A percentile compares a stretch with the other conserved stretches of the same genome.
Evolutionary conservation across 2,888 invertebrate genomes (phyloP).

Genomic region (Bembecia ichneumoniformis): DNA sequence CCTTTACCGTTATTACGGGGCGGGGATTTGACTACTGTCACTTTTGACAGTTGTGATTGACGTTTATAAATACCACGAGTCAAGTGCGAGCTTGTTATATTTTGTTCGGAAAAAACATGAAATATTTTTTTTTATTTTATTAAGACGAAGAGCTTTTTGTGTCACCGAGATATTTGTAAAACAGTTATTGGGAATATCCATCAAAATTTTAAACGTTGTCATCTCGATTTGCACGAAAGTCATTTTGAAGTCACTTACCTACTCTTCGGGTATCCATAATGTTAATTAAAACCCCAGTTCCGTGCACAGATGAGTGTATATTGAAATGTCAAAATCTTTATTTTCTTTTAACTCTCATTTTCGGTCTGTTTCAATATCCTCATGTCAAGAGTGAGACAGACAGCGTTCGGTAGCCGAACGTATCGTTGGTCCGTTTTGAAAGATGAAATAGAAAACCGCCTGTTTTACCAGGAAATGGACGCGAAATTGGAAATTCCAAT

Average conservation of each 20-base stretch:
- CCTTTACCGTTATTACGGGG: slow-evolving; percentile 60
- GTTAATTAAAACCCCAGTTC: slow-evolving; percentile 46
- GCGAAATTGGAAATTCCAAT: slow-evolving; percentile 60
- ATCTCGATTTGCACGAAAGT: neutral
- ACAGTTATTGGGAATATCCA: neutral
- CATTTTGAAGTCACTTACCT: neutral
- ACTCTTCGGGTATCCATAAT: slow-evolving; percentile 14
- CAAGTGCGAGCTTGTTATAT: slow-evolving; percentile 58
- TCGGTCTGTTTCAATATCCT: slow-evolving; percentile 61
- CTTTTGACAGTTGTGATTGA: slow-evolving; percentile 67
- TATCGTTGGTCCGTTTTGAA: slow-evolving; percentile 32
- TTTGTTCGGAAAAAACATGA: slow-evolving; percentile 36
- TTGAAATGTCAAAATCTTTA: slow-evolving; percentile 65
- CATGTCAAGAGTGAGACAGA: slow-evolving; percentile 54
- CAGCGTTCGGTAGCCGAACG: slow-evolving; percentile 32
- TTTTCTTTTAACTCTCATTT: slow-evolving; percentile 69
- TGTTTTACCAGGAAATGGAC: slow-evolving; percentile 63
- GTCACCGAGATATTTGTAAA: slow-evolving; percentile 22
- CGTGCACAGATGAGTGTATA: slow-evolving; percentile 59
- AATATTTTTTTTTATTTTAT: slow-evolving; percentile 47
- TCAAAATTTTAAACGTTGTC: neutral
- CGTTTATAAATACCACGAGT: slow-evolving; percentile 62
- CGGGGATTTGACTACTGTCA: slow-evolving; percentile 68
- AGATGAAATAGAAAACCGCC: slow-evolving; percentile 56
- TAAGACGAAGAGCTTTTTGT: slow-evolving; percentile 42